Evolutionary conservation across 2,113 vertebrate genomes (phyloP), one percentile per base, ranked within the genome.

Genomic region (Australoheros scitulus): DNA sequence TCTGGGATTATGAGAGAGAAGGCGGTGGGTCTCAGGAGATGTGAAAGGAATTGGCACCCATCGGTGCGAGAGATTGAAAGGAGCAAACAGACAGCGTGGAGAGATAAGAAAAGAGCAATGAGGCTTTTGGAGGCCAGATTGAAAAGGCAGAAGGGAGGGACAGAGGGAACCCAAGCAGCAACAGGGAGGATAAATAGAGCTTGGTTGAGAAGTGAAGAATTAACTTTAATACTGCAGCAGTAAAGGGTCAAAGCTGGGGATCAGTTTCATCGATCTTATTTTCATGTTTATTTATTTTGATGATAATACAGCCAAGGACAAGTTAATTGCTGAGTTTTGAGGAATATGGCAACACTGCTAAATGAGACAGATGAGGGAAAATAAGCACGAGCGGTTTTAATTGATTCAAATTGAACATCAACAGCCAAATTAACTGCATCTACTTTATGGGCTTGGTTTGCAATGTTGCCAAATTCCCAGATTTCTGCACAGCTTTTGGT

Each of bases 31-130:
- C 63, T 79, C 24, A 0, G 60, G 77, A 77, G 58, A 17, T 22
- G 10, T 7, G 61, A 47, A 68, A 61, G 61, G 75, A 81, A 63
- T 87, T 26, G 50, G 84, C 3, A 7, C 61, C 77, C 47, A 50
- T 58, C n/a, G 34, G 76, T 58, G 86, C 74, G 64, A 55, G 77
- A 77, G 82, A 88, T 87, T 84, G 87, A 85, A 88, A 82, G 78
- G 79, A 79, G 86, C 61, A 47, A 83, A 75, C 80, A 72, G 89
- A 87, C 89, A 85, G 63, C n/a, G 20, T 50, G 22, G 65, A 36
- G 79, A 87, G 83, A 90, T 91, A 81, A 88, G 90, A 36, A 24
- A 9, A 22, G 34, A 78, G 79, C 58, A 22, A 64, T 55, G 34
- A 60, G 65, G 84, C 74, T 88, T 72, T 83, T n/a, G 41, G 57